Evolutionary conservation across 2,888 invertebrate species (phyloP), one percentile per base, ranked within the genome.

Genomic region (Drosophila tanythrix): DNA sequence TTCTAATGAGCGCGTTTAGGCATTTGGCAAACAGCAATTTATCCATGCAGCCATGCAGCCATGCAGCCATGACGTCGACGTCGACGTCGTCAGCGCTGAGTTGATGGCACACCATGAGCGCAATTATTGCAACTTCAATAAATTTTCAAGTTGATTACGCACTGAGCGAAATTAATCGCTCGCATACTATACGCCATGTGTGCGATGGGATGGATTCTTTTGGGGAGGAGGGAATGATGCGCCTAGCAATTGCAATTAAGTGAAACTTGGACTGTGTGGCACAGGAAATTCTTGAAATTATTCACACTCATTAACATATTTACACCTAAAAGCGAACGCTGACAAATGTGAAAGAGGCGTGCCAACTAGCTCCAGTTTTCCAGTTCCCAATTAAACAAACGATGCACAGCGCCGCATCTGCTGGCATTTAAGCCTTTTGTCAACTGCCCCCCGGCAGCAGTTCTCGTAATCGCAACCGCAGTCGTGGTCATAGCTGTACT

Each of bases 41-140:
- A 53, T 15, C 70, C 51, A 70, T 38, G 33, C 74, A 61, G 52
- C 48, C 18, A 55, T n/a, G 53, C 71, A 64, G 63, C 53, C 1
- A 46, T n/a, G 38, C 59, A 56, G 57, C 50, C 31, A 29, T 31
- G 31, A 15, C 33, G 48, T 5, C 40, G 36, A 13, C 46, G 36
- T 27, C 40, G 27, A 29, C 27, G n/a, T 38, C n/a, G 15, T 38
- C 57, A 27, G 53, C 38, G 29, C n/a, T 36, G 31, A n/a, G 50
- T 63, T 52, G 58, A 57, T 72, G 65, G 52, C 51, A 64, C 48
- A 79, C 78, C 80, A 67, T 71, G 63, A 83, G 82, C 86, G 82
- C 88, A 86, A 88, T 86, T 86, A 86, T 88, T 86, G 85, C 88
- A 78, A 88, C 88, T 86, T 86, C 85, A 86, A 86, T 88, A 86